Percentiles rank a stretch among this genome's conserved stretches.
Evolutionary conservation across 1,140 invertebrate species (phyloP).

Genomic region (Zaprionus tsacasi): DNA sequence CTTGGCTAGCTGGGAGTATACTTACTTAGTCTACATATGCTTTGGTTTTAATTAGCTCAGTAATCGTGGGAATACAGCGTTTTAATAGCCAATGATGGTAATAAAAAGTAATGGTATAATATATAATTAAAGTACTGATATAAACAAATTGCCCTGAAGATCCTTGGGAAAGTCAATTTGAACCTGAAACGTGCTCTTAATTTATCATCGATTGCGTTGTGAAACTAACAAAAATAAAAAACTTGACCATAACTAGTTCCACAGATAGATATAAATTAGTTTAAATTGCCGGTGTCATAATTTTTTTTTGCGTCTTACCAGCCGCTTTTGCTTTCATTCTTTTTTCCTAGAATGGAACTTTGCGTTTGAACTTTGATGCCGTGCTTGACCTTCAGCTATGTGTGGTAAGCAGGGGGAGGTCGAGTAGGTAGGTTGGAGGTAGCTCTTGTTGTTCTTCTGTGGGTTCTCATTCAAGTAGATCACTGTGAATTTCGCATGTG

Average conservation of each 20-base stretch:
- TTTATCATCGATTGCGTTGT: slow-evolving; percentile 43
- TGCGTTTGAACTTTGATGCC: slow-evolving; percentile 47
- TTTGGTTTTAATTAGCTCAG: slow-evolving; percentile 28
- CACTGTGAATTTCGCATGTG: slow-evolving; percentile 80
- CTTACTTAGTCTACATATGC: not conserved
- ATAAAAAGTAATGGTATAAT: slow-evolving; percentile 11
- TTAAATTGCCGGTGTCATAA: slow-evolving; percentile 60
- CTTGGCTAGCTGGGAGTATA: slow-evolving; percentile 3
- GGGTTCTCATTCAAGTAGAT: slow-evolving; percentile 61
- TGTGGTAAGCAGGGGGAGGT: not conserved
- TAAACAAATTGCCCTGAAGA: slow-evolving; percentile 6
- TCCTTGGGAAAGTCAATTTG: not conserved
- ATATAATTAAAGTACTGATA: slow-evolving; percentile 1
- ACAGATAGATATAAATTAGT: slow-evolving; percentile 38
- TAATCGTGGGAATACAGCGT: slow-evolving; percentile 30
- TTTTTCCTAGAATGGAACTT: slow-evolving; percentile 54
- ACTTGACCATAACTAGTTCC: slow-evolving; percentile 27
- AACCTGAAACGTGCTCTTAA: slow-evolving; percentile 19
- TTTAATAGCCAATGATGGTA: slow-evolving; percentile 9
- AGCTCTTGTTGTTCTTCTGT: slow-evolving; percentile 29
- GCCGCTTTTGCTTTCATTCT: slow-evolving; percentile 67
- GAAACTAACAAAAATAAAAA: slow-evolving; percentile 6
- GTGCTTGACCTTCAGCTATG: slow-evolving; percentile 67
- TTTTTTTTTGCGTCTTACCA: slow-evolving; percentile 24
- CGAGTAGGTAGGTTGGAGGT: not conserved